Base-by-base conservation (phyloP, 2,797 vertebrate genomes). In the Propithecus deckenii region DNA sequence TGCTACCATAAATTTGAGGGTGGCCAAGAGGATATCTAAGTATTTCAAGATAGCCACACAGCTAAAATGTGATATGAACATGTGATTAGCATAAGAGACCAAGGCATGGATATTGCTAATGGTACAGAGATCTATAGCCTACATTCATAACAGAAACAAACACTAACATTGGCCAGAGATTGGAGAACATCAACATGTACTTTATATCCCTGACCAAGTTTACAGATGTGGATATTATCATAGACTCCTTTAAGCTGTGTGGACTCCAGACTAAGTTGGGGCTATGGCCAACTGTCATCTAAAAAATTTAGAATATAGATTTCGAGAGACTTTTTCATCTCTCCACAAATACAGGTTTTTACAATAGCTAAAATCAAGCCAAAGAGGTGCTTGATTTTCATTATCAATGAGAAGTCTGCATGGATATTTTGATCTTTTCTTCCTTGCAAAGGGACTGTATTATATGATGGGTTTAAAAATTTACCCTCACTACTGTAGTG, bases 381-480 rank as follows among this genome's bases (percentile, higher is more conserved):
- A 25, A 69, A 76, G 18, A 96, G 72, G 52, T 0, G n/a, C 32
- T 71, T 89, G 89, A 88, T 85, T 88, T 95, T 87, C 95, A 46
- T 79, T 63, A 79, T 46, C 69, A 50, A 83, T 35, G 50, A 5
- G 3, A 85, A 38, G 35, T 72, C 59, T 67, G 23, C 0, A 17
- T 41, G 76, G 75, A 38, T 22, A 76, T 48, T 93, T 69, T 74
- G 20, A 72, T 87, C 14, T 80, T 74, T 84, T 67, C 75, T 96
- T 71, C 38, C 35, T 71, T 72, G 75, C 79, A 52, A 59, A 97
- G 18, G 25, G 43, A 85, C 74, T 55, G 9, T 84, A 23, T 86
- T 91, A 86, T 86, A 9, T 65, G 95, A 95, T 10, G 65, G 94
- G 15, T 80, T 96, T 74, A 95, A 23, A 89, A 78, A n/a, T 17